Evolutionary conservation across 30 jellyfish, hydroid and myxozoan species (phyloP).

Genomic region (Turritopsis dohrnii): DNA sequence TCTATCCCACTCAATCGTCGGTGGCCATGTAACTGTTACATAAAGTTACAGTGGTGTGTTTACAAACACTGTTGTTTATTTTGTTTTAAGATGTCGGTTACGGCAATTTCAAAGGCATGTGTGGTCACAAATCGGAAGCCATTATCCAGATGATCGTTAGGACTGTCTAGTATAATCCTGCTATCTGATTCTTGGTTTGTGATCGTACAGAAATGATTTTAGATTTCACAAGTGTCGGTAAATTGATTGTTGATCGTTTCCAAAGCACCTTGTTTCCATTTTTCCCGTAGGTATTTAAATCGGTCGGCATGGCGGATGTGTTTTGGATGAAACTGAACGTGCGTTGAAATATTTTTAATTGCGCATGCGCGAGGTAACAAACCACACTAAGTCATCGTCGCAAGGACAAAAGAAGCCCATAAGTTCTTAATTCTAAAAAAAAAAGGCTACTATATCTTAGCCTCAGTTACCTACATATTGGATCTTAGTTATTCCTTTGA

Average conservation of each 20-base stretch:
- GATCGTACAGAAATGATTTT: not conserved
- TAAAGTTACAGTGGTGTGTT: not conserved
- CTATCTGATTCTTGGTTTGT: not conserved
- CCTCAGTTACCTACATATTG: too few species aligned
- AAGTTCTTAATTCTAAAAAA: too few species aligned
- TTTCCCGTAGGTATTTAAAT: not conserved
- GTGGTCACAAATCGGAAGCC: not conserved
- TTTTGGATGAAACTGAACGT: too few species aligned
- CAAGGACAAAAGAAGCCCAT: too few species aligned
- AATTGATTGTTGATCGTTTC: too few species aligned
- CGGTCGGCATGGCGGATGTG: not conserved
- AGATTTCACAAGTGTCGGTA: too few species aligned
- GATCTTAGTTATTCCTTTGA: too few species aligned
- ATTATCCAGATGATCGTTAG: not conserved
- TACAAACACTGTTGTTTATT: not conserved
- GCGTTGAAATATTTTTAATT: too few species aligned
- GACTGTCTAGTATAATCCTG: not conserved
- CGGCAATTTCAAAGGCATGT: not conserved
- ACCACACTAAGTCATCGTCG: too few species aligned
- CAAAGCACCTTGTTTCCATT: not conserved
- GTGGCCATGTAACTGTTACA: not conserved
- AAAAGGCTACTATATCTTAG: too few species aligned
- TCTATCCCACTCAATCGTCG: too few species aligned
- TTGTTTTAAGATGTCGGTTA: not conserved
- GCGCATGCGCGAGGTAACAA: too few species aligned